Evolutionary conservation across 2,797 vertebrate species (phyloP).

Genomic region (Pangasius djambal): DNA sequence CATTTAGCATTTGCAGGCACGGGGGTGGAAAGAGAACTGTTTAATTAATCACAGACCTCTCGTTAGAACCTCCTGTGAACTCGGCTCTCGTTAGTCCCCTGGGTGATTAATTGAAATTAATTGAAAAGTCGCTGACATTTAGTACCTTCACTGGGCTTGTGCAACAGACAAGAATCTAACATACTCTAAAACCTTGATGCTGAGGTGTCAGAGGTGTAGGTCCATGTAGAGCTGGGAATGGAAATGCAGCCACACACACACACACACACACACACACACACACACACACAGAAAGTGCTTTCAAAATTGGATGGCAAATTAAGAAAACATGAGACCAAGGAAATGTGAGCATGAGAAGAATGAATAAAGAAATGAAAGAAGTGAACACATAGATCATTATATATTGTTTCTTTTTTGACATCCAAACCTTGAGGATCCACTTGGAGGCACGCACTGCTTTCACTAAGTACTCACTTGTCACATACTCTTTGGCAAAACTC

Average conservation of each 20-base stretch:
- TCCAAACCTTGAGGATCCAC: neutral
- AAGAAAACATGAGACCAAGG: neutral
- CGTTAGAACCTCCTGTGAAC: constrained; percentile 48
- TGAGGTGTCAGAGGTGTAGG: neutral
- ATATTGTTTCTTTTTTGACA: neutral
- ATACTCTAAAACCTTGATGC: constrained; percentile 14
- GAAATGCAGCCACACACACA: neutral
- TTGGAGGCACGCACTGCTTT: neutral
- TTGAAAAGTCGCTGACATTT: constrained; percentile 61
- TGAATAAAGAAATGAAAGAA: constrained; percentile 9
- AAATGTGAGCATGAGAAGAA: neutral
- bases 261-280: neutral
- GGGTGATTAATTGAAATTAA: constrained; percentile 60
- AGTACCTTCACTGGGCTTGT: constrained; percentile 32
- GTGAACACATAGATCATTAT: neutral
- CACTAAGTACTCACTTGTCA: neutral
- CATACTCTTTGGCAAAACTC: neutral
- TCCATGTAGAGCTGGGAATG: neutral
- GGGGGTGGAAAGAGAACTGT: constrained; percentile 32
- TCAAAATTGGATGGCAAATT: neutral
- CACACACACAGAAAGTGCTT: neutral
- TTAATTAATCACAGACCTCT: constrained; percentile 59
- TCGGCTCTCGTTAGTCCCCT: constrained; percentile 40
- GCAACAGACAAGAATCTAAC: constrained; percentile 38
- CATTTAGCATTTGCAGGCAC: constrained; percentile 48